These are phyloP conservation scores for Chironomus tentans DNA, from an alignment of 2,888 invertebrate genomes.

Conservation along the genomic window DNA sequence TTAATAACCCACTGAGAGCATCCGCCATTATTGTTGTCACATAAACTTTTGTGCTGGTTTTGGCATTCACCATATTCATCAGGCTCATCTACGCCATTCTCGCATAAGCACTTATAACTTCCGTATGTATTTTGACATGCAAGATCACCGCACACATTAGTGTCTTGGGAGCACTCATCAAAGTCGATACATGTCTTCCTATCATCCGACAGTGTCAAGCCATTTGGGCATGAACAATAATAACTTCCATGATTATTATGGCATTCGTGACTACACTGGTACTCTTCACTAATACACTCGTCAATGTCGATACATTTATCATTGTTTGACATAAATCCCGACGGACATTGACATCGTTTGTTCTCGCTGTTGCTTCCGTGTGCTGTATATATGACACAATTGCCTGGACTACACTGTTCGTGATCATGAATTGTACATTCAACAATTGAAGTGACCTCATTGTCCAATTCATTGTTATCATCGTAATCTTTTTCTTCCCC, in stretches of 20 bases:
- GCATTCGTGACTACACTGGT: slow-evolving; percentile 48
- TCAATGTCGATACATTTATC: slow-evolving; percentile 43
- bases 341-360: slow-evolving; percentile 40
- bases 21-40: slow-evolving; percentile 44
- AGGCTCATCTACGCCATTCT: slow-evolving; percentile 42
- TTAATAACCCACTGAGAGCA: slow-evolving; percentile 42
- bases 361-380: slow-evolving; percentile 32
- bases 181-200: slow-evolving; percentile 39
- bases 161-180: slow-evolving; percentile 43
- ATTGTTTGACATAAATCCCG: slow-evolving; percentile 36
- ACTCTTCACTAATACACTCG: slow-evolving; percentile 41
- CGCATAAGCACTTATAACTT: slow-evolving; percentile 47
- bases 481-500: slow-evolving; percentile 28
- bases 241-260: slow-evolving; percentile 46
- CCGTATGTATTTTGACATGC: slow-evolving; percentile 45
- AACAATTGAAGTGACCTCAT: slow-evolving; percentile 2
- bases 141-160: slow-evolving; percentile 34
- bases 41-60: slow-evolving; percentile 37
- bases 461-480: background rate
- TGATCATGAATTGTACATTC: slow-evolving; percentile 30
- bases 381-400: background rate
- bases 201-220: slow-evolving; percentile 33
- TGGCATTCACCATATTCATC: slow-evolving; percentile 30
- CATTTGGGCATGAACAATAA: slow-evolving; percentile 45
- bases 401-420: slow-evolving; percentile 38